Percentiles rank a stretch among this genome's conserved stretches.
Evolutionary conservation across 2,113 vertebrate species (phyloP).

Genomic region (Turdus rufiventris): DNA sequence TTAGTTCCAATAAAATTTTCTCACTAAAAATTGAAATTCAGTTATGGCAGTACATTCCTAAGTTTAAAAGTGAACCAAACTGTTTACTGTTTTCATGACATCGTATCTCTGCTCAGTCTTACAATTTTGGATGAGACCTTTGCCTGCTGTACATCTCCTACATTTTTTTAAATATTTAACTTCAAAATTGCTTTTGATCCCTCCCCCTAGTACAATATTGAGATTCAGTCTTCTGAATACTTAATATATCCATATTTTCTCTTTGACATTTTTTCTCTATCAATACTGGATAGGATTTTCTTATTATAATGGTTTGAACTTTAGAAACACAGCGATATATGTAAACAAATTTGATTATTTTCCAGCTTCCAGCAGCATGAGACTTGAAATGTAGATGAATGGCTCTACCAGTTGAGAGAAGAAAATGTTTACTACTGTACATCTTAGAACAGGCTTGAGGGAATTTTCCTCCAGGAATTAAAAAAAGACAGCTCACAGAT

Average conservation of each 20-base stretch:
- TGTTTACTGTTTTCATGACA: neutral
- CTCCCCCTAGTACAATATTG: neutral
- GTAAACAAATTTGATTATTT: slow-evolving; percentile 11
- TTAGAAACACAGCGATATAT: neutral
- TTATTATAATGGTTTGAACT: neutral
- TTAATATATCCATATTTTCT: neutral
- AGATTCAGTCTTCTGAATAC: neutral
- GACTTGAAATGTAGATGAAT: neutral
- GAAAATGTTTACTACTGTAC: neutral
- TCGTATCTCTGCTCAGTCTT: neutral
- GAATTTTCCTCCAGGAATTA: slow-evolving; percentile 5
- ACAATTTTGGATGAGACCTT: neutral
- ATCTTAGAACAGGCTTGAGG: neutral
- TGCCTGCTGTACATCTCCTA: neutral
- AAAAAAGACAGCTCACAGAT: neutral
- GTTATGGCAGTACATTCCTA: neutral
- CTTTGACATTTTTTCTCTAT: neutral
- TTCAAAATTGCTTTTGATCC: neutral
- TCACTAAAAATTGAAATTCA: neutral
- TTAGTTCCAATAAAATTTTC: neutral
- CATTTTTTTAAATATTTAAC: slow-evolving; percentile 3
- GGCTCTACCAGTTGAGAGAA: neutral
- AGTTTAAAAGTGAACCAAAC: neutral
- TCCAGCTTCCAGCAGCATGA: neutral
- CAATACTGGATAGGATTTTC: neutral